Evolutionary conservation across 2,888 invertebrate species (phyloP).

Genomic region (Pachliopta kotzebuea): DNA sequence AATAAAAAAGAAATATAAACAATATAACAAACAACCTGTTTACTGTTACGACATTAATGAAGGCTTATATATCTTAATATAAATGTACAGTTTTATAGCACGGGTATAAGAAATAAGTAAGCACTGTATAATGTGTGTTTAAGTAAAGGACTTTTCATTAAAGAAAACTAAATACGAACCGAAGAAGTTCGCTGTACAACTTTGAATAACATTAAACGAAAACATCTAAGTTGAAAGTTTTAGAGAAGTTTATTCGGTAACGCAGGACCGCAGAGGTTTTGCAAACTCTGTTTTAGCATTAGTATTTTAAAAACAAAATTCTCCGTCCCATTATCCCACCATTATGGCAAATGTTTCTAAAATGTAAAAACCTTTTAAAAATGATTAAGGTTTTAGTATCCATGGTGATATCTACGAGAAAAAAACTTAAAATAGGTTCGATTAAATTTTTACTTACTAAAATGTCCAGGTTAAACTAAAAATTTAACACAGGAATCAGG

Average conservation of each 20-base stretch:
- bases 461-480: too few relatives aligned
- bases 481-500: too few relatives aligned
- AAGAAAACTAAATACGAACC: slow-evolving; percentile 20
- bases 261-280: slow-evolving; percentile 4
- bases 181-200: slow-evolving; percentile 15
- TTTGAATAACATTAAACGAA: slow-evolving; percentile 24
- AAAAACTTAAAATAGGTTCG: too few relatives aligned
- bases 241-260: slow-evolving; percentile 21
- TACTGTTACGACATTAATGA: too few relatives aligned
- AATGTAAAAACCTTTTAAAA: too few relatives aligned
- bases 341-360: neutral
- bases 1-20: too few relatives aligned
- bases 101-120: neutral
- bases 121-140: neutral
- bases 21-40: too few relatives aligned
- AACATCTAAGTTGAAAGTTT: slow-evolving; percentile 22
- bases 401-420: too few relatives aligned
- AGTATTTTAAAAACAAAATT: slow-evolving; percentile 4
- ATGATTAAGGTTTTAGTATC: too few relatives aligned
- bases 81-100: neutral
- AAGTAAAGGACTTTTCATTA: slow-evolving; percentile 4
- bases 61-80: too few relatives aligned
- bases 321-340: neutral
- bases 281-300: slow-evolving; percentile 2
- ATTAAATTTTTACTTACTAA: too few relatives aligned